phyloP scores from a whole-genome alignment of 2,113 vertebrate species.

The Cariama cristata region DNA sequence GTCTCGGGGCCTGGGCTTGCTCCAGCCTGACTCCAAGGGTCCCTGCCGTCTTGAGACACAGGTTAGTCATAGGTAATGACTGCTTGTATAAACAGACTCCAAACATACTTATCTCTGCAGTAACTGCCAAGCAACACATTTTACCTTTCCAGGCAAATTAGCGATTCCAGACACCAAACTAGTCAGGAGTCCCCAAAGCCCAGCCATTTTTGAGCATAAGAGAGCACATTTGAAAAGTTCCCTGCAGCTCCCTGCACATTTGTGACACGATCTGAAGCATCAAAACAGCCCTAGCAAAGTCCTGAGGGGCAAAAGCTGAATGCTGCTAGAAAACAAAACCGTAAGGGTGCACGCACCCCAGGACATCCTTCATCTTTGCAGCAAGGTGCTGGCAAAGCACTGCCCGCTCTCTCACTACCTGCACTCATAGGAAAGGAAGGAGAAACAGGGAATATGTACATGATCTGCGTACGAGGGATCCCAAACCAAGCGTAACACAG shows the following conservation, averaged over 20 bases:
- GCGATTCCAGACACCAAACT: neutral
- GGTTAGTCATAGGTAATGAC: neutral
- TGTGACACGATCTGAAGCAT: neutral
- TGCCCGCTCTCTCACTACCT: neutral
- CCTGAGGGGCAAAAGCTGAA: neutral
- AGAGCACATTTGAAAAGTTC: neutral
- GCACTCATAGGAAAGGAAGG: neutral
- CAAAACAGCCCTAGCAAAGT: neutral
- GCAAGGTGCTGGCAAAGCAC: neutral
- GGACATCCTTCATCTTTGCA: neutral
- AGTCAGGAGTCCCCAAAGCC: neutral
- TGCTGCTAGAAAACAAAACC: fast-evolving
- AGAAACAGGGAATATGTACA: neutral
- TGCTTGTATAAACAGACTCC: neutral
- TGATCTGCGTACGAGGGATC: neutral
- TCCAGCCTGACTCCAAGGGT: neutral
- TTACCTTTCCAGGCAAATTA: neutral
- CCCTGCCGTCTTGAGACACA: neutral
- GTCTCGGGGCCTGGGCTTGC: neutral
- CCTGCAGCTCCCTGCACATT: neutral
- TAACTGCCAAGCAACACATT: neutral
- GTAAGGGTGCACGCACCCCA: neutral
- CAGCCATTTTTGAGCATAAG: neutral
- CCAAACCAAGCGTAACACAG: neutral
- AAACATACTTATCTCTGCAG: neutral